phyloP scores from a whole-genome alignment of 2,797 vertebrate species.

The Mormyrus proboscirostris region DNA sequence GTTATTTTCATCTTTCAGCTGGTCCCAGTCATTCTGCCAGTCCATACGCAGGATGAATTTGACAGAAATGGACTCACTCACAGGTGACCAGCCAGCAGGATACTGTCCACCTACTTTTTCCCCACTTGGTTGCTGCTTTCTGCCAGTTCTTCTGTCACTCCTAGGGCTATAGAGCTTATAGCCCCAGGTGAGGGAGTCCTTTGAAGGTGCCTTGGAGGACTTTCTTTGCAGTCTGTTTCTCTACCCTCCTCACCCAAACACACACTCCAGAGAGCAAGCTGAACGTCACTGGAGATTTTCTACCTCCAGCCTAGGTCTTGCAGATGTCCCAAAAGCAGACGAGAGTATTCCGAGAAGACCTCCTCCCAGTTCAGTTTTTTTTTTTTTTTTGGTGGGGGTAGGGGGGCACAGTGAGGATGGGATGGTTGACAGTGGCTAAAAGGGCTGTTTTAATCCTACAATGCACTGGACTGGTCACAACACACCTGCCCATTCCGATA shows the following conservation, averaged over 20 bases:
- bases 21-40: background rate
- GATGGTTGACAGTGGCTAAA: background rate
- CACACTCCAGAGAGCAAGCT: background rate
- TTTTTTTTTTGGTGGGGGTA: background rate
- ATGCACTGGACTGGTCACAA: background rate
- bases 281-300: background rate
- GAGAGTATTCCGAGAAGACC: background rate
- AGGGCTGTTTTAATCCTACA: background rate
- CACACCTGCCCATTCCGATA: background rate
- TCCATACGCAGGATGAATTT: background rate
- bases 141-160: background rate
- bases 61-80: background rate
- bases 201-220: background rate
- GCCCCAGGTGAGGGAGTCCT: background rate
- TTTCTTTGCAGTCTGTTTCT: background rate
- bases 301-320: background rate
- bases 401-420: background rate
- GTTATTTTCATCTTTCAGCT: background rate
- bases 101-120: background rate
- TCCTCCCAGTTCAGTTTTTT: conserved; percentile 1
- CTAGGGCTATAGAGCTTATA: background rate
- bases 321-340: background rate
- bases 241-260: background rate
- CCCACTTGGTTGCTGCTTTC: background rate
- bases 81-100: background rate